Evolutionary conservation across 2,113 vertebrate species (phyloP), one percentile per base, ranked within the genome.

Genomic region (Gavialis gangeticus): DNA sequence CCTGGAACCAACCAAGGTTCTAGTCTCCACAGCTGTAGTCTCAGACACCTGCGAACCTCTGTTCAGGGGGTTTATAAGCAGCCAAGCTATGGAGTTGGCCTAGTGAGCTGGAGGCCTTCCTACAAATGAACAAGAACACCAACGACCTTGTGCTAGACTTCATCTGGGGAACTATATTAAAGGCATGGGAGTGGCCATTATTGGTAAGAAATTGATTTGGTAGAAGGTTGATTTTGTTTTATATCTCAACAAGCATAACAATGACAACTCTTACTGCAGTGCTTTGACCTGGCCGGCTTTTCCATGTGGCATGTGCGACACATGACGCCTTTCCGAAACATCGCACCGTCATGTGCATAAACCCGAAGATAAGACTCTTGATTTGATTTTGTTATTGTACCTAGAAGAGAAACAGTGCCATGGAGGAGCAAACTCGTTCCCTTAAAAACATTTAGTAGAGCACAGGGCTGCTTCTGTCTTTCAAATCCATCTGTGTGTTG

Each of bases 201-300:
- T 2, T 30, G 66, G 6, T 13, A 59, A 46, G 75, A 73, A 77
- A 37, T 14, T 60, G 27, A 69, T 28, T 1, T 22, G 64, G 67
- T 63, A 15, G 59, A 12, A 15, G 5, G 8, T 16, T 56, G 58
- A 18, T 21, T 27, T 11, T 79, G 18, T 9, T 37, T 2, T 0
- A 2, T 28, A 46, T 5, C 22, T 10, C 3, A 1, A 57, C 22
- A 82, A 62, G 19, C 14, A 14, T 55, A 82, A 66, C 37, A 58
- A 71, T 54, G n/a, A 21, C 58, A 64, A 28, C 13, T 85, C 98
- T 98, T 95, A 99, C 99, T 95, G 94, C 99, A 99, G 82, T 99
- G 99, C 96, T 99, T 99, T 37, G 99, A 99, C 19, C 99, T 98
- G 34, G 99, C 99, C 28, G 99, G 99, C 95, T 99, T 99, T 96